These are phyloP conservation scores for Nerophis ophidion DNA, from an alignment of 2,113 vertebrate species.

Conservation along the genomic window DNA sequence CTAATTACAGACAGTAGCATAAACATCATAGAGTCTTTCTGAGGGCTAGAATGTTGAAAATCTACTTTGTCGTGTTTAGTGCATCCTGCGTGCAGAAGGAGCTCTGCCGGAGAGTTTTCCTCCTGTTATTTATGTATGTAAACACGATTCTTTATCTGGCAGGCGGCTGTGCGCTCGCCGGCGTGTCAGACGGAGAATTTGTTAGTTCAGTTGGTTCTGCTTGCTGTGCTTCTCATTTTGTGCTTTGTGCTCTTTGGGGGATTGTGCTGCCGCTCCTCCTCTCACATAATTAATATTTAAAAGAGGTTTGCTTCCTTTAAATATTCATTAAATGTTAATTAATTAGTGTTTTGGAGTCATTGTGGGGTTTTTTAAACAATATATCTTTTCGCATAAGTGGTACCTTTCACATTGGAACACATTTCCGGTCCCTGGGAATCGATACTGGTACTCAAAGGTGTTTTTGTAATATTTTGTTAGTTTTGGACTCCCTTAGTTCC, in stretches of 20 bases:
- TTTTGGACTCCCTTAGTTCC: too few species aligned
- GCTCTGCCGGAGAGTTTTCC: constrained; percentile 46
- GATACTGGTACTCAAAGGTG: too few species aligned
- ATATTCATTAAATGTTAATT: constrained; percentile 38
- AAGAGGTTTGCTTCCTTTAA: constrained; percentile 38
- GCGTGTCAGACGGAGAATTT: constrained; percentile 37
- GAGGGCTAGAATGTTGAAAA: constrained; percentile 4
- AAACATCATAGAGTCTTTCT: constrained; percentile 20
- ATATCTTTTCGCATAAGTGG: too few species aligned
- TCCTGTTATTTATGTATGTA: constrained; percentile 39
- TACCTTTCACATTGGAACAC: too few species aligned
- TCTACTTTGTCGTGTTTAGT: constrained; percentile 22
- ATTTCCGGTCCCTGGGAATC: too few species aligned
- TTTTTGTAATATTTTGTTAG: too few species aligned
- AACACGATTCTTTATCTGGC: constrained; percentile 41
- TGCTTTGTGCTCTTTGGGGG: constrained; percentile 40
- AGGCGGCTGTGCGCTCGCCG: constrained; percentile 46
- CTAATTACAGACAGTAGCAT: constrained; percentile 49
- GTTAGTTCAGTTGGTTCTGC: constrained; percentile 49
- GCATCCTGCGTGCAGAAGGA: constrained; percentile 53
- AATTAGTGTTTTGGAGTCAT: constrained; percentile 9
- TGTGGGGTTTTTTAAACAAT: neutral
- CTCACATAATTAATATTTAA: constrained; percentile 49
- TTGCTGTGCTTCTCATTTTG: constrained; percentile 37
- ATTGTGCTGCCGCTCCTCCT: constrained; percentile 33